Evolutionary conservation across 2,888 invertebrate genomes (phyloP).

Genomic region (Polydesmus complanatus): DNA sequence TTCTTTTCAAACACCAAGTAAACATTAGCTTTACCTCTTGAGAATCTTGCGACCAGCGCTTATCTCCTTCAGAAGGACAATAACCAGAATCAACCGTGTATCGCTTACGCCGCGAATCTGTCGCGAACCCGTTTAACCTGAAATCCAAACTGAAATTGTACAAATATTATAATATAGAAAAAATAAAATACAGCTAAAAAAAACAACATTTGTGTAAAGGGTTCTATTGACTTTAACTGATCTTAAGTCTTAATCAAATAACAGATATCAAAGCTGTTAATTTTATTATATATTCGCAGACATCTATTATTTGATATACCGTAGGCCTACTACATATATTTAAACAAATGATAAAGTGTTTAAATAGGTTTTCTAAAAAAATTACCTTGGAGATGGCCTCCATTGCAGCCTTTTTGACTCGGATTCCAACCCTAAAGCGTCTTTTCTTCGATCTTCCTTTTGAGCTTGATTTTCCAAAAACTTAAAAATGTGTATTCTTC

Average conservation of each 20-base stretch:
- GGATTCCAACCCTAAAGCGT: constrained; percentile 21
- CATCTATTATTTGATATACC: too few relatives aligned
- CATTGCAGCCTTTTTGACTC: constrained; percentile 20
- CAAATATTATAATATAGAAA: constrained; percentile 3
- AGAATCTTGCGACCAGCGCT: constrained; percentile 30
- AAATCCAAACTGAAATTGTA: constrained; percentile 1
- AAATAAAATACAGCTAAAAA: background rate
- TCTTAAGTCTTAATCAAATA: too few relatives aligned
- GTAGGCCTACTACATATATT: too few relatives aligned
- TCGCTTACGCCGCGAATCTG: constrained; percentile 40
- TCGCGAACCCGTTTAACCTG: constrained; percentile 16
- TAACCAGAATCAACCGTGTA: constrained; percentile 82
- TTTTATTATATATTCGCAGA: too few relatives aligned
- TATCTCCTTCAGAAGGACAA: constrained; percentile 60
- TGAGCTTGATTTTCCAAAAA: constrained; percentile 78
- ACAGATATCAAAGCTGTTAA: too few relatives aligned
- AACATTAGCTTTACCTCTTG: constrained; percentile 22
- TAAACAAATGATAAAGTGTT: too few relatives aligned
- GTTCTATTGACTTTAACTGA: too few relatives aligned
- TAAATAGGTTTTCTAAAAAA: background rate
- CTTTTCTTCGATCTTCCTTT: constrained; percentile 43
- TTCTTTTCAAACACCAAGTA: background rate
- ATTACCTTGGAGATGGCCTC: constrained; percentile 16
- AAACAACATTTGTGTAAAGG: too few relatives aligned
- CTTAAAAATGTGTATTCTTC: constrained; percentile 88